Base-by-base conservation (phyloP, 2,888 invertebrate species). In the Apotomis betuletana region DNA sequence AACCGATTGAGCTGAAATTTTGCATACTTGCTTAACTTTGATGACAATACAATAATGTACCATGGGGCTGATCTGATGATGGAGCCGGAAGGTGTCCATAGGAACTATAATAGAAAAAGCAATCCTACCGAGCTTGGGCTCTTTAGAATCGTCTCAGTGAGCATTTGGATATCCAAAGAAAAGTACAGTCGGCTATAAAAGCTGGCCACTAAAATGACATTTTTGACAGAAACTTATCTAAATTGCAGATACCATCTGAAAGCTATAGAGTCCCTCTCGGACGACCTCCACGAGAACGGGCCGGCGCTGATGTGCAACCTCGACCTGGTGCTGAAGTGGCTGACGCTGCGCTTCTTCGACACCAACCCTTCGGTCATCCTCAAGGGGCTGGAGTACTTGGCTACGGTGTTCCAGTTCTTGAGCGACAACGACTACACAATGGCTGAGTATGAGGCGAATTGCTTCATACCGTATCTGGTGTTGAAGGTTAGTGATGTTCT, bases 281-380 rank as follows among this genome's bases (percentile, higher is more conserved):
- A 98, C 90, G 97, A 98, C 87, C 89, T 98, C 65, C 94, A 95
- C 4, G 95, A 95, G n/a, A 97, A 97, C 80, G 95, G 95, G 55
- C 95, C 96, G 79, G 96, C 98, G 0, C 94, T 98, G 57, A 95
- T 98, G 77, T 96, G 96, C 27, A 99, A 99, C 92, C 94, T 99
- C 75, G 99, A 99, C 93, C 93, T 99, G 75, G 96, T 99, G 69
- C 94, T 99, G 60, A 99, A 99, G 87, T 99, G 99, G 99, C 88
- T 99, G 79, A 99, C 99, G 0, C 91, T 99, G 61, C 94, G 99
- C 74, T 99, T 99, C 93, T 99, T 99, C 84, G 99, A 99, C 91
- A 99, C 99, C 38, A 99, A 99, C 93, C 99, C 99, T 9, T 98
- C 98, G 13, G 99, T 99, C 52, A 94, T 99, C 74, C 94, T 99